Evolutionary conservation across 2,113 vertebrate genomes (phyloP), one percentile per base, ranked within the genome.

Genomic region (Sinocyclocheilus anshuiensis): DNA sequence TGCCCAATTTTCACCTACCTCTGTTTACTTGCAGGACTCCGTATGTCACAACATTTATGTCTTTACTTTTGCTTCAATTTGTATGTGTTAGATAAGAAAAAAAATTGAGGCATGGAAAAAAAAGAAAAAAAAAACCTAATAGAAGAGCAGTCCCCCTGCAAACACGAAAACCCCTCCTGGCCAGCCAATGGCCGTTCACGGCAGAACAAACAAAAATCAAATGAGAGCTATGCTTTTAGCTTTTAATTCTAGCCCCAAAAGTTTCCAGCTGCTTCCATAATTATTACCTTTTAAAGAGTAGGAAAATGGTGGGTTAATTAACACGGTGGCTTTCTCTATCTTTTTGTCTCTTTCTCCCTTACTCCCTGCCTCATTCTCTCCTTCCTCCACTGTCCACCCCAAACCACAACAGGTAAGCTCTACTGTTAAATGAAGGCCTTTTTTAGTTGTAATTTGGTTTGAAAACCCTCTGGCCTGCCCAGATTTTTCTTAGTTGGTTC

Each of bases 1-100:
- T 92, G 93, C 92, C 90, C 94, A 94, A 94, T 94, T 94, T 92
- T 93, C 94, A 94, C 93, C 93, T 93, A 88, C 92, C 88, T 91
- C 89, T 92, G 89, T 91, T 93, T 91, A 92, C 89, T 90, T 90
- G 90, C 90, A 88, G 90, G 90, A 91, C 90, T 85, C 92, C 88
- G 89, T 93, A 94, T 94, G 92, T 94, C 93, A 94, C 92, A 93
- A 93, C 94, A 92, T 93, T 94, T 92, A 92, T 93, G 86, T 76
- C 91, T 93, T 92, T 93, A 92, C 91, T 91, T 94, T 95, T 95
- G 81, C 92, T 90, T 92, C 94, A 94, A 94, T 94, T 94, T 93
- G 94, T 85, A 95, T 91, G 94, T 95, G 94, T 94, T 93, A 94
- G 93, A 93, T 92, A 91, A 90, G 91, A 91, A 84, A 90, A 92